These are phyloP conservation scores for Orbicella faveolata DNA, from an alignment of 64 coral and sea anemone genomes.

Conservation along the genomic window DNA sequence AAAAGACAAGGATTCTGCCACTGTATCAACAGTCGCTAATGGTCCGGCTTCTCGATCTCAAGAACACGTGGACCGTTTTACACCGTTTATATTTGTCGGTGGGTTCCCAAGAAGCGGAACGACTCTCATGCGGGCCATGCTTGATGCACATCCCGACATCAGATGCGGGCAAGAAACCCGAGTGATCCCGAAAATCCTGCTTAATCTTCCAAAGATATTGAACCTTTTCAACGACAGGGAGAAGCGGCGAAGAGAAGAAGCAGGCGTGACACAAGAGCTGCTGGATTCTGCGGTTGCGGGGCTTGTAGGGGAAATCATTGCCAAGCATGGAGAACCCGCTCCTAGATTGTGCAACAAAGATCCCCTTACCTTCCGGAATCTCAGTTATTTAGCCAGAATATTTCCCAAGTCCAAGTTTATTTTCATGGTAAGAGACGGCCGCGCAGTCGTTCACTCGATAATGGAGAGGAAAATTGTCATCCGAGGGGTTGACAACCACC, in stretches of 20 bases:
- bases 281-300: constrained; percentile 80
- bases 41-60: neutral
- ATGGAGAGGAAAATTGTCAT: constrained; percentile 74
- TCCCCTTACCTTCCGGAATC: constrained; percentile 84
- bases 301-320: constrained; percentile 82
- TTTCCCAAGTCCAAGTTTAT: constrained; percentile 93
- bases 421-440: constrained; percentile 89
- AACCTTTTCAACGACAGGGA: constrained; percentile 37
- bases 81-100: constrained; percentile 88
- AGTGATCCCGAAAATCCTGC: constrained; percentile 87
- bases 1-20: neutral
- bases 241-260: constrained; percentile 63
- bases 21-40: neutral
- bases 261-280: constrained; percentile 65
- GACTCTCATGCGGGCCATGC: constrained; percentile 88
- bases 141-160: constrained; percentile 90
- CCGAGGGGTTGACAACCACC: constrained; percentile 28
- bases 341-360: constrained; percentile 88
- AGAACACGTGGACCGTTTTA: constrained; percentile 49
- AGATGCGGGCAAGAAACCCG: constrained; percentile 95
- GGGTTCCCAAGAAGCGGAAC: constrained; percentile 97
- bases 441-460: constrained; percentile 90
- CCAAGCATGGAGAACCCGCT: constrained; percentile 60
- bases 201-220: constrained; percentile 51
- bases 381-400: constrained; percentile 79